These are phyloP conservation scores for Panzeria rudis DNA, from an alignment of 2,888 invertebrate genomes.

Conservation along the genomic window DNA sequence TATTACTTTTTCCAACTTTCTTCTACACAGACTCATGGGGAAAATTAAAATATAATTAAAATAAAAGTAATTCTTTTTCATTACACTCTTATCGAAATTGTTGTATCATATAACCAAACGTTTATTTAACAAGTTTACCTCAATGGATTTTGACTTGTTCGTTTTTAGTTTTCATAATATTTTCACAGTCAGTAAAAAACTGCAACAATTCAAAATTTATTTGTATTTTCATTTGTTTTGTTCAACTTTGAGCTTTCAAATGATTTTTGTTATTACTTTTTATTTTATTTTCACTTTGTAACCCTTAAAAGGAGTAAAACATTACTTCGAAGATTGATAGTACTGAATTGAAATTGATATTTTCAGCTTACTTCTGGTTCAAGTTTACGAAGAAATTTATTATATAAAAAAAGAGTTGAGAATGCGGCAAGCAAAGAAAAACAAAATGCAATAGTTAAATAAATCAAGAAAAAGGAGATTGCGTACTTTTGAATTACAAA, in stretches of 20 bases:
- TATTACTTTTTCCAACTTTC: neutral
- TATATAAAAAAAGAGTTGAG: slow-evolving; percentile 13
- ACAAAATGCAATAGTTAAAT: slow-evolving; percentile 21
- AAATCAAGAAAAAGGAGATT: slow-evolving; percentile 27
- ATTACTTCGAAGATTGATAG: slow-evolving; percentile 66
- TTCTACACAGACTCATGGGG: neutral
- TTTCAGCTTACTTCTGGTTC: slow-evolving; percentile 57
- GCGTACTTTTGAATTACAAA: neutral
- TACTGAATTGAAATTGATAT: slow-evolving; percentile 61
- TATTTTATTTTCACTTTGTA: neutral
- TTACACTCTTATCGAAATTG: slow-evolving; percentile 17
- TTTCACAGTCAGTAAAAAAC: slow-evolving; percentile 4
- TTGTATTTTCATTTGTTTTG: slow-evolving; percentile 58
- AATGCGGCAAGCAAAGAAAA: neutral
- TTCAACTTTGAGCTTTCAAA: slow-evolving; percentile 57
- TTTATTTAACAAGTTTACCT: slow-evolving; percentile 25
- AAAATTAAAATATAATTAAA: slow-evolving; percentile 36
- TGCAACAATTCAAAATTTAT: slow-evolving; percentile 48
- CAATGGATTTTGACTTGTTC: slow-evolving; percentile 10
- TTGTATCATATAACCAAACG: slow-evolving; percentile 8
- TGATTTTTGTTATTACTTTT: slow-evolving; percentile 10
- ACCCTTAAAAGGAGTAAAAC: slow-evolving; percentile 33
- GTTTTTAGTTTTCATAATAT: neutral
- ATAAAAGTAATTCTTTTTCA: slow-evolving; percentile 8
- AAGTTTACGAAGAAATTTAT: slow-evolving; percentile 61